Evolutionary conservation across 2,113 vertebrate species (phyloP), one percentile per base, ranked within the genome.

Genomic region (Entomyzon cyanotis): DNA sequence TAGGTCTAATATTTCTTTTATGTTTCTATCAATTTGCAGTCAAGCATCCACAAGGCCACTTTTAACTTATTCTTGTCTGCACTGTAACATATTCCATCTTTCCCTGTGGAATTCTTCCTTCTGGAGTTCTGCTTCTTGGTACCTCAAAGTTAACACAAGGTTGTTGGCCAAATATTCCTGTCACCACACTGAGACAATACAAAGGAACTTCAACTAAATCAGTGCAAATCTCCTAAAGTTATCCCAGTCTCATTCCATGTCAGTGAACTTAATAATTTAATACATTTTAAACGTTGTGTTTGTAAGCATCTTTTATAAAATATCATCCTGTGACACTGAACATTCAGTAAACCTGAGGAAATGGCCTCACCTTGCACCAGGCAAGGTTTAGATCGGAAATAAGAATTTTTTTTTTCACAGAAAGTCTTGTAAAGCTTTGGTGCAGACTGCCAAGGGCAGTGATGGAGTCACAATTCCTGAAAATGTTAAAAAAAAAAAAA

Each of bases 401-500:
- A 6, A 25, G 19, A 42, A 73, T 31, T 59, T 25, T 59, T 65
- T 46, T n/a, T 67, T 67, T 35, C 24, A 22, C 39, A 25, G 24
- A 15, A 75, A 59, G 6, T 6, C 2, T 67, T 53, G 5, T 30
- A 53, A 60, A 75, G n/a, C 7, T 47, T 53, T n/a, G 23, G 5
- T 46, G 17, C 19, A 67, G 9, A 17, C 6, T 81, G 13, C 13
- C 28, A 30, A 53, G 24, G 11, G 33, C 46, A 46, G 23, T 46
- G 44, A 3, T 46, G 5, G 24, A 30, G 53, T 18, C 24, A 59
- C 39, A 39, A 4, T 25, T 46, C 20, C 46, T 46, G n/a, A 13
- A 68, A 53, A 1, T 46, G 16, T 46, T 60, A 46, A 25, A 39
- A 37, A 42, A 37, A 1, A 37, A 1, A 1, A 37, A 1, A 1